Base-by-base conservation (phyloP, 2,888 invertebrate genomes). In the Cheilosia scutellata region DNA sequence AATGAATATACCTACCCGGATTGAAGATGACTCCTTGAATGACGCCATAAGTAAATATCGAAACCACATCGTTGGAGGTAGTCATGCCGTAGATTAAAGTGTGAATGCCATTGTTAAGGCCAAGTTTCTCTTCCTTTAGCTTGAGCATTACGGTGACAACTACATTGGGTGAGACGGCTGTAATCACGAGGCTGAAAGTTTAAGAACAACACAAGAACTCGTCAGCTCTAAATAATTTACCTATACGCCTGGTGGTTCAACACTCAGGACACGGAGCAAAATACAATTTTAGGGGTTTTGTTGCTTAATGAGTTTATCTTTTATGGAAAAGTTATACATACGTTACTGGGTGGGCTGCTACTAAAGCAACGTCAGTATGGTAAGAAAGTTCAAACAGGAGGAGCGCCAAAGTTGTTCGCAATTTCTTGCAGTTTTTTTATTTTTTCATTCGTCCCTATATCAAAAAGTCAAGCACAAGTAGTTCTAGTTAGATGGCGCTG, bases 21-120 rank as follows among this genome's bases (percentile, higher is more conserved):
- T 94, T 93, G 89, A 96, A 95, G 60, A 95, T 94, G 55, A 95
- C 92, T 27, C 95, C 94, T 63, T 95, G 93, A 65, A 94, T 91
- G 42, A 96, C 94, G 25, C 95, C 95, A 91, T 96, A 97, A 3
- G 95, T 92, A 74, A 96, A 95, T 87, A 96, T 95, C 65, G 96
- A 95, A 68, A 96, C 93, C 63, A 97, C 95, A 91, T 96, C 96
- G 90, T 97, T 96, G 78, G 96, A 93, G 82, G 95, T 95, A 51
- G 92, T 92, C 91, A 91, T 91, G 65, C 92, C 92, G 88, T 91
- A 92, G 58, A 96, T 94, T 63, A 97, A 92, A 0, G 96, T 96
- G 49, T 96, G 95, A 40, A 97, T 95, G 31, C 96, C 96, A 91
- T 95, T 95, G 89, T 95, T 94, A 57, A 95, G 93, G 7, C 96